Base-by-base conservation (phyloP, 2,797 vertebrate species). In the Falco rusticolus region DNA sequence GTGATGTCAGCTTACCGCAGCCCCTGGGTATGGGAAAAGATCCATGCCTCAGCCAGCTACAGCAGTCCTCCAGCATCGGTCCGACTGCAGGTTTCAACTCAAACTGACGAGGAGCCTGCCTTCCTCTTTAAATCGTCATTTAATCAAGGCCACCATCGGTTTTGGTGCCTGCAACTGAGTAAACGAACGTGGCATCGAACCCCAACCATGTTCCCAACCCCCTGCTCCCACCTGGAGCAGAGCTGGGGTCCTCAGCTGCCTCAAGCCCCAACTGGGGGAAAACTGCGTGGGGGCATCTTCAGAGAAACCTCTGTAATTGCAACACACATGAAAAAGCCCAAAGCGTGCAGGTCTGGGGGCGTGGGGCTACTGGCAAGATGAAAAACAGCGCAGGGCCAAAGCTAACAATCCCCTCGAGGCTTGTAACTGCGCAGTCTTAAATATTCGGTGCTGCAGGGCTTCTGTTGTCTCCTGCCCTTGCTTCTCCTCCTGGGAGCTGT, bases 101-200 rank as follows among this genome's bases (percentile, higher is more conserved):
- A 45, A 14, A 13, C 33, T 2, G 25, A 13, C 54, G 71, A 63
- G 48, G 28, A 87, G 16, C 74, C 54, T 65, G 34, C 43, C 68
- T 34, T 47, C 22, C 47, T 61, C 75, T 50, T 61, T 6, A 34
- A 57, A 43, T 22, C 5, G 0, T 39, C 2, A 0, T 51, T 77
- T 79, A 59, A 83, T 31, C 71, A n/a, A 59, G 14, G 6, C 0
- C 1, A 2, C 34, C 45, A 0, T 20, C 0, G 0, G 1, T 43
- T 63, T 34, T 51, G 25, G 21, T 25, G 43, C 87, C 68, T 45
- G 37, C 1, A 8, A 78, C 61, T 1, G 48, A 71, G 33, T 14
- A n/a, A 53, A 17, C 4, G 53, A 33, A 43, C 0, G 9, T 60
- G 70, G 54, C 21, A 11, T n/a, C 2, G 3, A 48, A 34, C 31